These are phyloP conservation scores for Caenorhabditis sp. DNA, from an alignment of 2,888 invertebrate genomes.

Conservation along the genomic window DNA sequence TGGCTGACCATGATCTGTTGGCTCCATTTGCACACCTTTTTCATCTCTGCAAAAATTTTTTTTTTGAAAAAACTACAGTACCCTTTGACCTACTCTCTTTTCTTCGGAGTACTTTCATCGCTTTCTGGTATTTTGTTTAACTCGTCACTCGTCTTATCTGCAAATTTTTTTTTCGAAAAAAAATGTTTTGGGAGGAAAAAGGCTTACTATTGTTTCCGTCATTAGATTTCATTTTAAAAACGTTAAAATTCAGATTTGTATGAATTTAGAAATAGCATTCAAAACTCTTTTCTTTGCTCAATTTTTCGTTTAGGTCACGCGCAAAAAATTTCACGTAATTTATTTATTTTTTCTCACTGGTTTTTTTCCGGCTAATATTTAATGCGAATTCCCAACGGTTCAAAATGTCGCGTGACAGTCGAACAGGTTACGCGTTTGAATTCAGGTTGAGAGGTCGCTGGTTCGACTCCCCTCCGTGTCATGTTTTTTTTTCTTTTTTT, in stretches of 20 bases:
- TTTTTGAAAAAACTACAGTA: neutral
- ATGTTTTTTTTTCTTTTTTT: too few species aligned
- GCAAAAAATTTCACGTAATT: neutral
- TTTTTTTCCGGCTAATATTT: too few species aligned
- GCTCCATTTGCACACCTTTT: neutral
- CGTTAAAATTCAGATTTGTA: neutral
- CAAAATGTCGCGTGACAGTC: too few species aligned
- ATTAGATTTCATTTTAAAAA: neutral
- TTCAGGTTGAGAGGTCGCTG: too few species aligned
- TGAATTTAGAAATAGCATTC: neutral
- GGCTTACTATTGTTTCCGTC: neutral
- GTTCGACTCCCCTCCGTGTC: too few species aligned
- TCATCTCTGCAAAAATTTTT: neutral
- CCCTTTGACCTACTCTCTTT: neutral
- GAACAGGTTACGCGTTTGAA: too few species aligned
- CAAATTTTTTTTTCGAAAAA: neutral
- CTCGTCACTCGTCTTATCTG: neutral
- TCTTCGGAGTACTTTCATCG: neutral
- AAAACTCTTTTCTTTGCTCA: too few species aligned
- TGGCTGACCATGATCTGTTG: neutral
- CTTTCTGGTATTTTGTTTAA: neutral
- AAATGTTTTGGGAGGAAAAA: too few species aligned
- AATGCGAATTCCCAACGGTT: too few species aligned
- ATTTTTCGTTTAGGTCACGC: neutral
- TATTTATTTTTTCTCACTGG: too few species aligned